Conservation (phyloP, 2,888 invertebrate species). For the Petrophora chlorosata region DNA sequence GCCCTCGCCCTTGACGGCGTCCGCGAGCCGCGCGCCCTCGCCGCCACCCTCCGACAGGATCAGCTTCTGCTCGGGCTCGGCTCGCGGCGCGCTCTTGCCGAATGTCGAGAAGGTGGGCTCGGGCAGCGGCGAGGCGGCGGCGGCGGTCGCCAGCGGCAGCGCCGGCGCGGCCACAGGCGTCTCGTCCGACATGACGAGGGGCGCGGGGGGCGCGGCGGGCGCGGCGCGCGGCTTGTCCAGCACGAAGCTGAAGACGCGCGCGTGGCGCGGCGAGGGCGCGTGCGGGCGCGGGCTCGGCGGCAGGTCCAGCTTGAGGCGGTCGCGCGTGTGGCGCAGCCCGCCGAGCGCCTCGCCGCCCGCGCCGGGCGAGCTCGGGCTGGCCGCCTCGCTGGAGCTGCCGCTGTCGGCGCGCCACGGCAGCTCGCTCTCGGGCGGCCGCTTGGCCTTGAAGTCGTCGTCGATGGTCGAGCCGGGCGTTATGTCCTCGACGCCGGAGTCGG, state of each 20-base stretch:
- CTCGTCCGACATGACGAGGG: constrained; percentile 74
- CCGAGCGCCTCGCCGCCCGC: constrained; percentile 82
- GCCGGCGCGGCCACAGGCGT: constrained; percentile 59
- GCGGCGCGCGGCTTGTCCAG: constrained; percentile 75
- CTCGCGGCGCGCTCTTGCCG: constrained; percentile 73
- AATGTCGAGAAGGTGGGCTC: constrained; percentile 85
- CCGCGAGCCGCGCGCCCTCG: constrained; percentile 57
- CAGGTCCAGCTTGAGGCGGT: constrained; percentile 88
- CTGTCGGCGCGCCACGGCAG: constrained; percentile 64
- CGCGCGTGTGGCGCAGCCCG: constrained; percentile 88
- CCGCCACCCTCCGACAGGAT: constrained; percentile 51
- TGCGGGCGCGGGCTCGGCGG: constrained; percentile 84
- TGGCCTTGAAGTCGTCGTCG: constrained; percentile 65
- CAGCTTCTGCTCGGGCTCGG: constrained; percentile 60
- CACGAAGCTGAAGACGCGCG: constrained; percentile 72
- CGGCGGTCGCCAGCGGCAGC: constrained; percentile 46
- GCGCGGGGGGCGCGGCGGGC: constrained; percentile 47
- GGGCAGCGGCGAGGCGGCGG: constrained; percentile 52
- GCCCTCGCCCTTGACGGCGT: constrained; percentile 81
- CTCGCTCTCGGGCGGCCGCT: constrained; percentile 46
- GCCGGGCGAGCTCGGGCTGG: constrained; percentile 69
- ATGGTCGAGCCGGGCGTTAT: constrained; percentile 79
- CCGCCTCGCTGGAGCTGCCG: constrained; percentile 73
- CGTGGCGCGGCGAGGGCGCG: constrained; percentile 69
- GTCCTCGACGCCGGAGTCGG: constrained; percentile 86